Evolutionary conservation across 2,113 vertebrate genomes (phyloP).

Genomic region (Telmatochromis sp.): DNA sequence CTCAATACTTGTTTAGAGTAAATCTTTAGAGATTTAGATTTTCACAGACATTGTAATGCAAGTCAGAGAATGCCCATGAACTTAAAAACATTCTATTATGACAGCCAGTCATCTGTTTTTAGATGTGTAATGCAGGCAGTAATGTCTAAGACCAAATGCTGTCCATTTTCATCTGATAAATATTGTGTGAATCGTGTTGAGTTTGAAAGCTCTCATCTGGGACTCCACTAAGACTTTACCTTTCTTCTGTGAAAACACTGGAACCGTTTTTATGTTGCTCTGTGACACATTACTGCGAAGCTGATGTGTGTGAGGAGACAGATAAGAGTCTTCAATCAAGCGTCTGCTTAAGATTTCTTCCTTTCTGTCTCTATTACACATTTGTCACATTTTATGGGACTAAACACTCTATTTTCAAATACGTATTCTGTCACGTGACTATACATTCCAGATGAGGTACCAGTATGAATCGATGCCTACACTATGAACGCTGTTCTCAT

Average conservation of each 20-base stretch:
- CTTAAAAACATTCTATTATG: neutral
- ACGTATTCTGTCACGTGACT: fast-evolving
- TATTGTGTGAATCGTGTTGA: neutral
- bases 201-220: neutral
- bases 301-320: neutral
- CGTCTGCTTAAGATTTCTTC: neutral
- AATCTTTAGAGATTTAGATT: neutral
- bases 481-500: neutral
- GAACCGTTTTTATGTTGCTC: neutral
- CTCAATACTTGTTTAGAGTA: neutral
- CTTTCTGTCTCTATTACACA: neutral
- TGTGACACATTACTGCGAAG: neutral
- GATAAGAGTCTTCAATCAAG: neutral
- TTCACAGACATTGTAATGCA: neutral
- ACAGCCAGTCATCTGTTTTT: neutral
- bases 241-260: neutral
- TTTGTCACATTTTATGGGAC: neutral
- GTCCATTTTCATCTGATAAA: neutral
- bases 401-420: neutral
- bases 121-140: neutral
- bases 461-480: neutral
- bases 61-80: fast-evolving
- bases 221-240: neutral
- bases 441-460: neutral
- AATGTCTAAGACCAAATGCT: neutral